A percentile compares a stretch with the other conserved stretches of the same genome.
phyloP scores from a whole-genome alignment of 2,888 invertebrate species.

The Pammene aurita region DNA sequence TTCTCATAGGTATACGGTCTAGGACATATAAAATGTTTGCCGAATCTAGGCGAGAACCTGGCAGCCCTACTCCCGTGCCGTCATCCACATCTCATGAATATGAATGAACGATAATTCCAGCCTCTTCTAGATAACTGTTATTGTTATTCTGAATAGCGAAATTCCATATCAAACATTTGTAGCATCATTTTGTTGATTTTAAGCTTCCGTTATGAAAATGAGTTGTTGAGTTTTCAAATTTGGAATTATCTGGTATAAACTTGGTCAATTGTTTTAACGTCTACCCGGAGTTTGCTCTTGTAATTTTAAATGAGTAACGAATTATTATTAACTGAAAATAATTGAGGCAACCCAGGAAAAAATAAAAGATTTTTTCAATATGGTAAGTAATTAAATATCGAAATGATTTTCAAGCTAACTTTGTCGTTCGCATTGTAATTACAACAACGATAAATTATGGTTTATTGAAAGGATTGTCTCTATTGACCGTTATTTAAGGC shows the following conservation, averaged over 20 bases:
- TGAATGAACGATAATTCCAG: conserved; percentile 68
- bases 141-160: conserved; percentile 61
- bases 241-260: conserved; percentile 9
- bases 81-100: conserved; percentile 68
- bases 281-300: not conserved
- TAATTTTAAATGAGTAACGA: conserved; percentile 1
- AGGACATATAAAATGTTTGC: no score
- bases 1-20: no score
- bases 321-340: not conserved
- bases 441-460: no score
- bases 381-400: no score
- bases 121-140: conserved; percentile 68
- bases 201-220: conserved; percentile 39
- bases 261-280: conserved; percentile 15
- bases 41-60: no score
- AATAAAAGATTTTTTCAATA: no score
- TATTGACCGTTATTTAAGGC: no score
- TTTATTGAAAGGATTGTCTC: no score
- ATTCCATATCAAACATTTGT: conserved; percentile 41
- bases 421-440: no score
- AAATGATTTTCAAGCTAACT: no score
- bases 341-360: not conserved
- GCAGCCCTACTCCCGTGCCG: conserved; percentile 43
- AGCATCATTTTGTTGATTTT: conserved; percentile 40
- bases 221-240: conserved; percentile 30